Base-by-base conservation (phyloP, 2,797 vertebrate genomes). In the Neopelma chrysocephalum region DNA sequence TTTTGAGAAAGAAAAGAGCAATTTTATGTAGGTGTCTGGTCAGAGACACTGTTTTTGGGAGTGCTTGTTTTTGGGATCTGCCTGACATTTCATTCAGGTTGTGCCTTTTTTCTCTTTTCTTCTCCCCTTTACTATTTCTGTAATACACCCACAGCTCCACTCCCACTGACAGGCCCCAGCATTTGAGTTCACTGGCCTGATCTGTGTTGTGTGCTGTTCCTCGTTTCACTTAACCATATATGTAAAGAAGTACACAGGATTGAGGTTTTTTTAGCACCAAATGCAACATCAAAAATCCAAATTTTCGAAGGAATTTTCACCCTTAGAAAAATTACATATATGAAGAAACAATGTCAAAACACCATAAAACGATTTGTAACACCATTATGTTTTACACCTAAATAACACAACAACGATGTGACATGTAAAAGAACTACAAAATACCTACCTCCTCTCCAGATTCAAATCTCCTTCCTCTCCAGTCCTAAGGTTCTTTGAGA, bases 21-120 rank as follows among this genome's bases (percentile, higher is more conserved):
- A 34, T 62, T 23, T 64, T 43, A 23, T 12, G 5, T 25, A 80
- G 23, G 5, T 38, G 11, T 62, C 47, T 73, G 27, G 20, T 70
- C 3, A 2, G 43, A 86, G 20, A n/a, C 3, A 29, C 2, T 27
- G 8, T 22, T 50, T 0, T 79, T 42, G 26, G 31, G 2, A 91
- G n/a, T 42, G 8, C 4, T n/a, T 77, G 51, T 6, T 79, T 85
- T 27, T 0, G 6, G 27, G 11, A 62, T 64, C n/a, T 62, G 16
- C 19, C 31, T 82, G 31, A 32, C 6, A 34, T 50, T 85, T 94
- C 3, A 8, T 40, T 66, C 16, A 77, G 13, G 5, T 32, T 70
- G 22, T 75, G 15, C 5, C 26, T 42, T 56, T 75, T 60, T 60
- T 29, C 45, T 12, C 25, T 89, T 38, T 72, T 76, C 16, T 51